Conservation (phyloP, 2,888 invertebrate genomes). For the Drosophila antonietae region DNA sequence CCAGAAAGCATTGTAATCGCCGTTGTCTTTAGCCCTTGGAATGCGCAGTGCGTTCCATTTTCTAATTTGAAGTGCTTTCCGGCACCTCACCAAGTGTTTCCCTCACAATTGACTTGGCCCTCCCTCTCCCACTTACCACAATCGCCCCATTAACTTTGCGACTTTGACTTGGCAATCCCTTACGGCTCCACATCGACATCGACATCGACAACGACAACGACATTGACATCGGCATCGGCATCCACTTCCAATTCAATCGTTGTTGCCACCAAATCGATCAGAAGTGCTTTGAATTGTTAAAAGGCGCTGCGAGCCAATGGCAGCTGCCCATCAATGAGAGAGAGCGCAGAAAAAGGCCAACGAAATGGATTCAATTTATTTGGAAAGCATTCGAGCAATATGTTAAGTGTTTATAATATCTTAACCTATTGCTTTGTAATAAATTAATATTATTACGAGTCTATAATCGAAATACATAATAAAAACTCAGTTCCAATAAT, state of each 20-base stretch:
- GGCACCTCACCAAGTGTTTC: slow-evolving; percentile 58
- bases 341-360: not conserved
- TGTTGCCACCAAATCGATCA: slow-evolving; percentile 39
- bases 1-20: slow-evolving; percentile 54
- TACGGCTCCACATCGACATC: slow-evolving; percentile 12
- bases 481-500: not conserved
- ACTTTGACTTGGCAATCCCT: slow-evolving; percentile 54
- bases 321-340: slow-evolving; percentile 8
- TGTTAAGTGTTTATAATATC: not conserved
- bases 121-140: not conserved
- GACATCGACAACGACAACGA: not conserved
- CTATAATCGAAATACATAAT: not conserved
- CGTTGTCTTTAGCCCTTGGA: slow-evolving; percentile 53
- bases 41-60: slow-evolving; percentile 58
- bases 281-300: slow-evolving; percentile 21
- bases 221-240: not conserved
- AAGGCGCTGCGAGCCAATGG: slow-evolving; percentile 7
- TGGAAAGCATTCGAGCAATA: not conserved
- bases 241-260: slow-evolving; percentile 28
- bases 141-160: slow-evolving; percentile 36
- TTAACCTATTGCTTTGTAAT: not conserved
- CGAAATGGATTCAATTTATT: slow-evolving; percentile 1
- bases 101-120: slow-evolving; percentile 41
- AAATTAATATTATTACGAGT: not conserved
- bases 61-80: slow-evolving; percentile 73